Evolutionary conservation across 2,888 invertebrate genomes (phyloP), one percentile per base, ranked within the genome.

Genomic region (Amphiduros pacificus): DNA sequence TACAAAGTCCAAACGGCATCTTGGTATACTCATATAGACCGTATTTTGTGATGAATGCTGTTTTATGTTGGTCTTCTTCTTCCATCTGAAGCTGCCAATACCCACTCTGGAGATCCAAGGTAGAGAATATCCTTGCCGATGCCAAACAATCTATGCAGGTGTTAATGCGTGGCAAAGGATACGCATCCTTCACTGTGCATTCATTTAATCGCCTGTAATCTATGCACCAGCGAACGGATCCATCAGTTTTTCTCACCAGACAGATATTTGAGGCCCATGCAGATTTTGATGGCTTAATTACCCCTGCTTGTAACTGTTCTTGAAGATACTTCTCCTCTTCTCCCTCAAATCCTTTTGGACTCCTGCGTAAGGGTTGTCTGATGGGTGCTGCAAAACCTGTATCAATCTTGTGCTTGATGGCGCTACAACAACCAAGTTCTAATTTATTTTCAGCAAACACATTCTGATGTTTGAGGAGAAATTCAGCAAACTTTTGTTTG

Each of bases 71-170:
- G 17, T 26, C 51, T 26, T 51, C 26, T 9, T 14, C 20, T 14
- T 24, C 24, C 49, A 49, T 55, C 14, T 48, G 55, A 55, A 61
- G 44, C 40, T 61, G 61, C 50, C 55, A 55, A 31, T 44, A 60
- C 27, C 61, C 57, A 20, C 40, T 27, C 6, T 50, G 50, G 5
- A 51, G n/a, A 29, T 51, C 51, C 26, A 51, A 51, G 11, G 29
- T 51, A 24, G 24, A 28, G 26, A 51, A 51, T n/a, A 9, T 24
- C 51, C 26, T 51, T 4, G 27, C 29, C 4, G 22, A 20, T 3
- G 20, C 56, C 17, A 55, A 26, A 40, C 24, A 9, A 28, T 41
- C 41, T 36, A 41, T 20, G 26, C 32, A 40, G 11, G 40, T 41
- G 26, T 55, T 41, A 41, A 40, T 55, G 5, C 55, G 55, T 17